phyloP scores from a whole-genome alignment of 1,140 invertebrate species.

The Drosophila lowei region DNA sequence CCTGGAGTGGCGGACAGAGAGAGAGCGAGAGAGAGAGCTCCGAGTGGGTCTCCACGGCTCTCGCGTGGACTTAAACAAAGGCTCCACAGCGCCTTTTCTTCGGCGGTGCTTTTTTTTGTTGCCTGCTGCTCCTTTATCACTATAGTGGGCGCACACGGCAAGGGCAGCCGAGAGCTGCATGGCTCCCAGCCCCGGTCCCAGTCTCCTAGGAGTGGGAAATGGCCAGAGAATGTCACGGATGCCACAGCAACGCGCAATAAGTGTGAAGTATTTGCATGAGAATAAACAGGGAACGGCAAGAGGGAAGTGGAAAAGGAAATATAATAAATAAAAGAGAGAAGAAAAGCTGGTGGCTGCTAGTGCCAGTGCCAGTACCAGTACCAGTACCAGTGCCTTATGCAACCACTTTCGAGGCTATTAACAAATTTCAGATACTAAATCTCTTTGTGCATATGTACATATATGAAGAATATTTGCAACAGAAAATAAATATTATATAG shows the following conservation, averaged over 20 bases:
- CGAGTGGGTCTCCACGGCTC: constrained; percentile 24
- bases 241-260: constrained; percentile 63
- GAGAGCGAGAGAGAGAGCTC: constrained; percentile 16
- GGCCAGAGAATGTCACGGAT: constrained; percentile 56
- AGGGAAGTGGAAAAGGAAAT: constrained; percentile 37
- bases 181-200: background rate
- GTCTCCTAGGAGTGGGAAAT: constrained; percentile 10
- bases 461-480: no score
- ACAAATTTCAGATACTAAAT: background rate
- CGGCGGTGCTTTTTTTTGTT: constrained; percentile 15
- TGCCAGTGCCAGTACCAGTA: no score
- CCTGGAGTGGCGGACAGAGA: constrained; percentile 30
- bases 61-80: constrained; percentile 68
- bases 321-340: constrained; percentile 14
- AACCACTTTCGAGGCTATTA: no score
- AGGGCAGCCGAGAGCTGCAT: background rate
- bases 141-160: constrained; percentile 30
- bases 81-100: constrained; percentile 65
- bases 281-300: constrained; percentile 60
- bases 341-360: background rate
- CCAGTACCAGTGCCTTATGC: no score
- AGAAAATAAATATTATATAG: no score
- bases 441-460: no score
- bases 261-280: constrained; percentile 78
- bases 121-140: constrained; percentile 35